Evolutionary conservation across 2,888 invertebrate species (phyloP), one percentile per base, ranked within the genome.

Genomic region (Thalpophila matura): DNA sequence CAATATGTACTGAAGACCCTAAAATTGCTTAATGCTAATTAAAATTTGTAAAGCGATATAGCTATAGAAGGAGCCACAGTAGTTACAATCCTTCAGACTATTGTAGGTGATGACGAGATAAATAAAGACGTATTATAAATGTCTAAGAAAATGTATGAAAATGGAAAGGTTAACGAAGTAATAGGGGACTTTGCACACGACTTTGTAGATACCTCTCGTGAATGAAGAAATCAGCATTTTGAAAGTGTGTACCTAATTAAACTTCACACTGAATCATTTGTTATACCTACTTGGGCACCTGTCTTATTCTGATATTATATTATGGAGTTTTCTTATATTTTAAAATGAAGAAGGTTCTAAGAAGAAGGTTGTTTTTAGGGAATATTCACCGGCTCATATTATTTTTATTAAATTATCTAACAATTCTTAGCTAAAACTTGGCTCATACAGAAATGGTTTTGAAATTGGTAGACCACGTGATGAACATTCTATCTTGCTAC

Each of bases 151-250:
- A 64, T 53, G 31, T 0, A 53, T 64, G 57, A 42, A 53, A 40
- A 46, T 53, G 1, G 12, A 62, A 62, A 56, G 56, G 56, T 64
- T 37, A 70, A 18, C 14, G 3, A 14, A 50, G 33, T 18, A 26
- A 6, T 3, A 37, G 16, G 4, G 5, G 43, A 27, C 16, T 35
- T 53, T n/a, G 20, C 43, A 24, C 7, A 35, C 50, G 43, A 42
- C 29, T 40, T 37, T 46, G 26, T 18, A 47, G 22, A 16, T 6
- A 10, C n/a, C n/a, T 7, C 24, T 18, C 4, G 2, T 1, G 27
- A 45, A n/a, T 49, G 5, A 37, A 35, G 22, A 29, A 40, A 50
- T 20, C 1, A 7, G 3, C 14, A 27, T 24, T 50, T 43, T 67
- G 37, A 12, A 47, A 42, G 16, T 37, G 7, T 20, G 3, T n/a